Evolutionary conservation across 2,113 vertebrate species (phyloP).

Genomic region (Brachyistius frenatus): DNA sequence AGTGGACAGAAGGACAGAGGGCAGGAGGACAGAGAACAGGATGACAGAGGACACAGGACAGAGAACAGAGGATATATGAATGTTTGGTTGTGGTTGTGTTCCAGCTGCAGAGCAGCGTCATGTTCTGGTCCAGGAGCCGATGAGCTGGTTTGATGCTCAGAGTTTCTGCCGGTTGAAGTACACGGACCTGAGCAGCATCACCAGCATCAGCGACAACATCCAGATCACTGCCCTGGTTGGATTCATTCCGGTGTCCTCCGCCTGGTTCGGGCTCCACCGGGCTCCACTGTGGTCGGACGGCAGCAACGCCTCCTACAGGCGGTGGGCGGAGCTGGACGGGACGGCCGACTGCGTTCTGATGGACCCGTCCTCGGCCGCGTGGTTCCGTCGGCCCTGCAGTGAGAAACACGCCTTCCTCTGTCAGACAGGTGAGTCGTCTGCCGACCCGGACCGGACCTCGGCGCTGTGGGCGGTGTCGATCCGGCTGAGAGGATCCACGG

Average conservation of each 20-base stretch:
- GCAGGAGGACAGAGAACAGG: no score
- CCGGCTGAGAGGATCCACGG: background rate
- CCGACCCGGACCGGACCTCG: background rate
- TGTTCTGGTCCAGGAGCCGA: background rate
- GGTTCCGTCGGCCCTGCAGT: background rate
- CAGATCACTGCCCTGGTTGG: no score
- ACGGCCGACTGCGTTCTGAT: background rate
- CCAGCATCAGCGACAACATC: rapidly evolving
- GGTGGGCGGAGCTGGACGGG: rapidly evolving
- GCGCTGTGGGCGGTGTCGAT: conserved; percentile 5
- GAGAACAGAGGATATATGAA: no score
- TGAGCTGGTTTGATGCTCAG: background rate
- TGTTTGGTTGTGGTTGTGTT: background rate
- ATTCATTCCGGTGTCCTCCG: no score
- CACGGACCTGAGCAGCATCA: conserved; percentile 37
- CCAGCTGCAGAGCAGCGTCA: background rate
- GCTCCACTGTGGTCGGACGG: conserved; percentile 24
- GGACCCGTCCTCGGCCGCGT: background rate
- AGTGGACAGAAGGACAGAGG: no score
- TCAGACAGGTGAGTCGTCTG: no score
- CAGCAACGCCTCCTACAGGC: background rate
- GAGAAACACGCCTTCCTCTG: background rate
- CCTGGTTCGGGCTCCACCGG: no score
- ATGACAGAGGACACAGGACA: no score
- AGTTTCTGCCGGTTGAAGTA: background rate